phyloP scores from a whole-genome alignment of 2,113 vertebrate genomes.

The Spea multiplicata region DNA sequence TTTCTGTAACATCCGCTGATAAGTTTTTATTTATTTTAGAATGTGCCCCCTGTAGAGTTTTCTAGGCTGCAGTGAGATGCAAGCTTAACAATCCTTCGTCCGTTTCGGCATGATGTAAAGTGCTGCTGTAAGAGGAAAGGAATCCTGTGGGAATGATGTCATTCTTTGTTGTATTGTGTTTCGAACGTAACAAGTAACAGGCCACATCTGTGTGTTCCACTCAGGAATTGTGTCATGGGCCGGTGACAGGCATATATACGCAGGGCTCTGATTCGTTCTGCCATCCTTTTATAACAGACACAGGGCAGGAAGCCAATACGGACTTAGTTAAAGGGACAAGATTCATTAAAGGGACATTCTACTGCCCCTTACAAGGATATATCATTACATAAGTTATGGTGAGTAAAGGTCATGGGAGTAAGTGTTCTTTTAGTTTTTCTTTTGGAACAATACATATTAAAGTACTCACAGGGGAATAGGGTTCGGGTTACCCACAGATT shows the following conservation, averaged over 20 bases:
- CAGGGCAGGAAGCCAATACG: background rate
- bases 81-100: background rate
- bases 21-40: background rate
- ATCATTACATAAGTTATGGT: too few species aligned
- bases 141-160: slow-evolving; percentile 1
- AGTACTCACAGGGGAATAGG: too few species aligned
- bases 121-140: background rate
- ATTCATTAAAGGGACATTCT: too few species aligned
- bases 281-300: background rate
- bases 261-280: background rate
- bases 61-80: slow-evolving; percentile 1
- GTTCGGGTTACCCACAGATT: too few species aligned
- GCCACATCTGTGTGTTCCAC: background rate
- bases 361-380: too few species aligned
- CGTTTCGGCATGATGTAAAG: background rate
- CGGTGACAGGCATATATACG: slow-evolving; percentile 18
- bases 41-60: background rate
- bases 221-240: background rate
- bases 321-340: too few species aligned
- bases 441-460: too few species aligned
- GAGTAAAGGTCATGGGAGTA: too few species aligned
- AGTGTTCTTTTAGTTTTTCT: too few species aligned
- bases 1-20: slow-evolving; percentile 27
- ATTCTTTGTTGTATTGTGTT: slow-evolving; percentile 6
- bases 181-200: too few species aligned